Base-by-base conservation (phyloP, 2,113 vertebrate genomes). In the Prunella himalayana region DNA sequence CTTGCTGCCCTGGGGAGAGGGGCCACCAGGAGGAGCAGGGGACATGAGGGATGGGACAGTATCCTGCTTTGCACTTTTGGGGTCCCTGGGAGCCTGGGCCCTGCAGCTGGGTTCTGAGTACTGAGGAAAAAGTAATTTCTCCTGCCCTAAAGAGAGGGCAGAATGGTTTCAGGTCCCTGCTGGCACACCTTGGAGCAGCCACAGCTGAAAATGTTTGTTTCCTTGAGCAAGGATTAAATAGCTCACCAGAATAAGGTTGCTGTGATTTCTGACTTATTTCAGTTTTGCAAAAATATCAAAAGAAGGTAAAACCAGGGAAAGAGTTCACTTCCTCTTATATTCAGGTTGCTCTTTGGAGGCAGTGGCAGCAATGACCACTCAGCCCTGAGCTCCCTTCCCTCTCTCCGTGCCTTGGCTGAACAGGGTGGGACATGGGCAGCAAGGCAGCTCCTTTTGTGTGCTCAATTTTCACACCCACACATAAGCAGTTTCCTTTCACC, bases 401-500 rank as follows among this genome's bases (percentile, higher is more conserved):
- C 5, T 2, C 1, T 24, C 25, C 42, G 47, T 22, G 50, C 37
- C 15, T 41, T 6, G 4, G n/a, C 24, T 3, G 1, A 45, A 60
- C 0, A 0, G n/a, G 4, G 11, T 5, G 22, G 12, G 12, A 44
- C 31, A 49, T 2, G 0, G 4, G 9, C 23, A 44, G 33, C 24
- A 44, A 30, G 25, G 13, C 47, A 64, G 30, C 27, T 47, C 23
- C 72, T 64, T 73, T 11, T 28, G 28, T n/a, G 27, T 7, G 0
- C 24, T 65, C 9, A 4, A 1, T 75, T 82, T 75, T 88, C 56
- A 59, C 23, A 70, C 18, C 22, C 11, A 28, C 0, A 1, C 1
- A 8, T 3, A 11, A 71, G 18, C 35, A 24, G 10, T 71, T 71
- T 79, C 44, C 51, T 64, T 71, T 54, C 44, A 15, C 44, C 45